phyloP scores from a whole-genome alignment of 2,888 invertebrate genomes.

The Taphrorychus bicolor region DNA sequence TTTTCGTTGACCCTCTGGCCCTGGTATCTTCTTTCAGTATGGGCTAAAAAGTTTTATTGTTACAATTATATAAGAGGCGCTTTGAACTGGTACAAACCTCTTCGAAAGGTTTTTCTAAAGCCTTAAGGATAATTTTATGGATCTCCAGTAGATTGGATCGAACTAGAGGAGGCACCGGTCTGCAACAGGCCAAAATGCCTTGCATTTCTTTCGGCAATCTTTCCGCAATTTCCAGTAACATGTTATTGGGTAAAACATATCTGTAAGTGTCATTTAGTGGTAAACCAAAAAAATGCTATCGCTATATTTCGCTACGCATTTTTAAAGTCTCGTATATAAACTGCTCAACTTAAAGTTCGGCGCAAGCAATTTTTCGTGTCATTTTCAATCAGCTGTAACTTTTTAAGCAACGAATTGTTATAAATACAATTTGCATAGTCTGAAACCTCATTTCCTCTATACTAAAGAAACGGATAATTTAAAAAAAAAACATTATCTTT shows the following conservation, averaged over 20 bases:
- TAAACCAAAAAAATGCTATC: background rate
- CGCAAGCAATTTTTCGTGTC: too few relatives aligned
- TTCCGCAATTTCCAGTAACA: conserved; percentile 91
- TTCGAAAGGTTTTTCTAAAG: conserved; percentile 72
- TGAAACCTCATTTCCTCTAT: too few relatives aligned
- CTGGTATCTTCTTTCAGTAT: conserved; percentile 60
- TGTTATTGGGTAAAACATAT: conserved; percentile 95
- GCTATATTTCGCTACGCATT: too few relatives aligned
- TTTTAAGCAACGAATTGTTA: too few relatives aligned
- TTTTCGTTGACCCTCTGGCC: conserved; percentile 53
- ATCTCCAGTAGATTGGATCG: conserved; percentile 64
- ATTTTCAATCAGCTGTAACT: too few relatives aligned
- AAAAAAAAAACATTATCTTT: too few relatives aligned
- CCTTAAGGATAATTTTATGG: conserved; percentile 73
- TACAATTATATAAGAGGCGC: too few relatives aligned
- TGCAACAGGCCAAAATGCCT: conserved; percentile 92
- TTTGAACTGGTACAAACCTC: too few relatives aligned
- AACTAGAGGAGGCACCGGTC: conserved; percentile 84
- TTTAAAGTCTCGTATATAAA: too few relatives aligned
- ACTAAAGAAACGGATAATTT: too few relatives aligned
- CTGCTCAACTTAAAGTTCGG: too few relatives aligned
- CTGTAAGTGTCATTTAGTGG: conserved; percentile 58
- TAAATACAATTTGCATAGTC: too few relatives aligned
- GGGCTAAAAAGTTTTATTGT: conserved; percentile 54
- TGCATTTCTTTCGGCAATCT: conserved; percentile 88